Percentiles rank a stretch among this genome's conserved stretches.
Evolutionary conservation across 2,888 invertebrate species (phyloP).

Genomic region (Schizaphis graminum): DNA sequence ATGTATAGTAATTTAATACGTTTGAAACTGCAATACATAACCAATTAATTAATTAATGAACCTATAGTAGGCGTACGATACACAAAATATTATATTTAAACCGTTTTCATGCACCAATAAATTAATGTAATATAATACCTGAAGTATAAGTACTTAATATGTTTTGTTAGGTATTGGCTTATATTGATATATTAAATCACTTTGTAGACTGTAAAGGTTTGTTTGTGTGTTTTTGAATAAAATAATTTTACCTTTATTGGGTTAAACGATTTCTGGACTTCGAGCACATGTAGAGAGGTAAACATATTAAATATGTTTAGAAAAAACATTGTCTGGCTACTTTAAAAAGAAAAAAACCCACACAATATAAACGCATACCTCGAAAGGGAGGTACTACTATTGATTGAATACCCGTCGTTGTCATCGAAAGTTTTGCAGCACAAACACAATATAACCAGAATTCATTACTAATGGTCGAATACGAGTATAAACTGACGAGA

Average conservation of each 20-base stretch:
- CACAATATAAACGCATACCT: not conserved
- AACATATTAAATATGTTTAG: not conserved
- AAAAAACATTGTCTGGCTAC: not conserved
- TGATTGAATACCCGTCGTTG: constrained; percentile 16
- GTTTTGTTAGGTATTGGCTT: not conserved
- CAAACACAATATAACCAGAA: constrained; percentile 15
- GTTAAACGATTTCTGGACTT: not conserved
- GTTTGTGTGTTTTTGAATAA: not conserved
- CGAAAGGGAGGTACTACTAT: not conserved
- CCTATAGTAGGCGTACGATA: not conserved
- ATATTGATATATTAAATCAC: not conserved
- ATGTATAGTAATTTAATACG: not conserved
- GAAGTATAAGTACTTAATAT: not conserved
- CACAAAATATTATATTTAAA: not conserved
- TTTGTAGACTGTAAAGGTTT: not conserved
- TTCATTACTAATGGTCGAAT: not conserved
- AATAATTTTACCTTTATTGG: not conserved
- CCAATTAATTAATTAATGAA: not conserved
- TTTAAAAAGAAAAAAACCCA: not conserved
- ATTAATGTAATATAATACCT: not conserved
- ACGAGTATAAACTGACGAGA: not conserved
- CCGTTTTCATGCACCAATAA: not conserved
- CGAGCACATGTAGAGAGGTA: not conserved
- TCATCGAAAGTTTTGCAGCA: not conserved
- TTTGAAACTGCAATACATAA: not conserved